Percentiles rank a stretch among this genome's conserved stretches.
Conservation (phyloP, 2,797 vertebrate genomes). For the Sebastolobus alascanus region DNA sequence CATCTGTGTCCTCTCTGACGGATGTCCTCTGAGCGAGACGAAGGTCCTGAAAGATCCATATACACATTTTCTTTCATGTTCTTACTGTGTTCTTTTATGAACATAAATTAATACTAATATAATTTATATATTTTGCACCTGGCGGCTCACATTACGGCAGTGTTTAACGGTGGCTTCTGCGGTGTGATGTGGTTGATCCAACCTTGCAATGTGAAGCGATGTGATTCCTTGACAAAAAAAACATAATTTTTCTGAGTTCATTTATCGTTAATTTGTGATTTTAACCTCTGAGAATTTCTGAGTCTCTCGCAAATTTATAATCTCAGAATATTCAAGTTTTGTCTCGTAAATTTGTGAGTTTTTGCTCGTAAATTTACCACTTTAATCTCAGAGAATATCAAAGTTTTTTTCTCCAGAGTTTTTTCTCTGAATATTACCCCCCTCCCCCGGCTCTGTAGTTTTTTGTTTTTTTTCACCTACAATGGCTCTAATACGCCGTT, state of each 20-base stretch:
- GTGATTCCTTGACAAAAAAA: too few relatives aligned
- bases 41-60: not conserved
- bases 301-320: accelerated
- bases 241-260: too few relatives aligned
- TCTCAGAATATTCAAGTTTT: too few relatives aligned
- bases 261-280: too few relatives aligned
- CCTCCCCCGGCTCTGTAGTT: not conserved
- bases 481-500: accelerated
- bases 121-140: not conserved
- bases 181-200: too few relatives aligned
- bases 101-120: not conserved
- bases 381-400: too few relatives aligned
- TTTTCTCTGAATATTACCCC: not conserved
- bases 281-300: too few relatives aligned
- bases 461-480: not conserved
- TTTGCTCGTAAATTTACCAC: too few relatives aligned
- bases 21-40: not conserved
- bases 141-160: too few relatives aligned
- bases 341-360: too few relatives aligned
- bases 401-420: not conserved
- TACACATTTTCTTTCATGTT: not conserved
- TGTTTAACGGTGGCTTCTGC: too few relatives aligned
- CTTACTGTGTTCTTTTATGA: not conserved
- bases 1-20: not conserved
- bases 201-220: too few relatives aligned